phyloP scores from a whole-genome alignment of 2,888 invertebrate genomes.

The Xestia rhomboidea region DNA sequence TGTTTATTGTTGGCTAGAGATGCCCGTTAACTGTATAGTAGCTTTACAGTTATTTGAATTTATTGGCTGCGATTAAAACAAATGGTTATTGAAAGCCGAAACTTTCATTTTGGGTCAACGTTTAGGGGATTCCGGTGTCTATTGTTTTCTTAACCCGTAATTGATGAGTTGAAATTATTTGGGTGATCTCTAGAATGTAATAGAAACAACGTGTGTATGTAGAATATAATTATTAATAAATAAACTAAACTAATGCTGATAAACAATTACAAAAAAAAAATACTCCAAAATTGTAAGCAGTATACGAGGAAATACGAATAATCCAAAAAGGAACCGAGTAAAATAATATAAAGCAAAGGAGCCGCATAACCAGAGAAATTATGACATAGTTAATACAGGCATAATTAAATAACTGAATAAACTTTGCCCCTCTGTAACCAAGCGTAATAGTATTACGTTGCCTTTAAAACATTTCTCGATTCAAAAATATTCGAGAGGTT shows the following conservation, averaged over 20 bases:
- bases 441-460: conserved; percentile 52
- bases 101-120: conserved; percentile 24
- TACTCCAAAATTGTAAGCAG: background rate
- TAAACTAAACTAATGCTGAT: no score
- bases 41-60: conserved; percentile 37
- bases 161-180: background rate
- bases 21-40: conserved; percentile 31
- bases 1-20: conserved; percentile 21
- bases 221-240: no score
- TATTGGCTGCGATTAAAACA: conserved; percentile 45
- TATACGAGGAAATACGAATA: background rate
- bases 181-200: background rate
- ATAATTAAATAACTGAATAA: conserved; percentile 48
- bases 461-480: conserved; percentile 46
- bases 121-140: conserved; percentile 13
- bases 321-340: background rate
- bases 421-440: conserved; percentile 27
- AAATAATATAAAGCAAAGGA: background rate
- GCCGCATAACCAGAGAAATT: conserved; percentile 2
- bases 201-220: no score
- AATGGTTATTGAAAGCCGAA: conserved; percentile 36
- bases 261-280: no score
- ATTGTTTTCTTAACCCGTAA: conserved; percentile 8
- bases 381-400: conserved; percentile 11
- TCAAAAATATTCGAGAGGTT: conserved; percentile 47